Evolutionary conservation across 2,888 invertebrate species (phyloP), one percentile per base, ranked within the genome.

Genomic region (Gonocerus acuteangulatus): DNA sequence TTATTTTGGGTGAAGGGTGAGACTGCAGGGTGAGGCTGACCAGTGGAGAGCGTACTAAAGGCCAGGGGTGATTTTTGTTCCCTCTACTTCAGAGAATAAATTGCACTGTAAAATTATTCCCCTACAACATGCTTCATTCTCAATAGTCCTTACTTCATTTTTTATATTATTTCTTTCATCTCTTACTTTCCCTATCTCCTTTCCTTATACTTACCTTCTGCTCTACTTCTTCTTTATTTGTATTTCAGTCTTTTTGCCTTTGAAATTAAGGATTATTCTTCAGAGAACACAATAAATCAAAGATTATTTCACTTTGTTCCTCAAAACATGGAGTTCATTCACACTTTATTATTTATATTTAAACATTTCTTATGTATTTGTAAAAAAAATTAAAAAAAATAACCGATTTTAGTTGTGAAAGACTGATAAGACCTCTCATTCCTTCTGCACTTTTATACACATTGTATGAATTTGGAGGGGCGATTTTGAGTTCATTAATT

Each of bases 401-500:
- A 27, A 44, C 22, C 32, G 48, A 48, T 58, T 58, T 58, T 58
- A 58, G 58, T 58, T 58, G 36, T 27, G 27, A 47, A 56, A 58
- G 58, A 58, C 58, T 58, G 58, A 58, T 48, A 47, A 58, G 36
- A 54, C 54, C 54, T 54, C 54, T 54, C 54, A 54, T 23, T 42
- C 54, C 42, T 48, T 48, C 48, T 42, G 36, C 36, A 42, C 54
- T 39, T 54, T 54, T 54, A 54, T 39, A 36, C 54, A 21, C 39
- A 54, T 54, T 34, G 36, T 54, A 34, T 54, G 54, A 54, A 54
- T 54, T 18, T 15, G 60, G 63, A 63, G 63, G 63, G 63, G 63
- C 54, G 56, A 60, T 47, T 57, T 63, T 54, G 39, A 42, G 54
- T 63, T 59, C n/a, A 18, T 56, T 63, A 59, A 56, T 63, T 63